Base-by-base conservation (phyloP, 2,113 vertebrate species). In the Xiphophorus couchianus region DNA sequence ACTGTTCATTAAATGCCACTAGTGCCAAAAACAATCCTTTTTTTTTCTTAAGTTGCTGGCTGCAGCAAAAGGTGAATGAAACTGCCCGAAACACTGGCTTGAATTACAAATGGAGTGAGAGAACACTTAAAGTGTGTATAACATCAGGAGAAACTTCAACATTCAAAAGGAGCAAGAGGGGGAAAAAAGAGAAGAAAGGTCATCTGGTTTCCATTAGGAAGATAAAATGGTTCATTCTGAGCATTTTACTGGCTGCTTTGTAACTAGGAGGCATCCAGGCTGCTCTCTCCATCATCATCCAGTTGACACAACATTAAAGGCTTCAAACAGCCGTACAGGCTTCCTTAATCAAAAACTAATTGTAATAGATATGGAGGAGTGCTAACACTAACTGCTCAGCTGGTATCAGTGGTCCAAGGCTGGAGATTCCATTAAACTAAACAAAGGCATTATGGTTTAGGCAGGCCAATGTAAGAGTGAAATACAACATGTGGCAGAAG, bases 281-380 rank as follows among this genome's bases (percentile, higher is more conserved):
- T 85, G 94, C 94, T 95, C 96, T 95, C 96, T 99, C 96, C 96
- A 98, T 98, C 98, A 99, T 96, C 86, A 93, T 95, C 95, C 95
- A 94, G 96, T 97, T 97, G 97, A 98, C 97, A 96, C 94, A 95
- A 97, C 97, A 98, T 97, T 96, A 98, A 97, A 98, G 96, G 95
- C 96, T 96, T 96, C 95, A 95, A 97, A 97, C 87, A 95, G 95
- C 95, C 94, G 91, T 82, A 90, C 94, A 90, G 94, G 95, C 93
- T 95, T 95, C 96, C 96, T 98, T 98, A 97, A 99, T 99, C 97
- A 98, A 98, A 97, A 98, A 96, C 96, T 98, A 99, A 99, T 99
- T 99, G 97, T 97, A 96, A 97, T 95, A 97, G 97, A 98, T 98
- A 98, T 95, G 94, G 95, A 96, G 96, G 96, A 97, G 96, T 97